Base-by-base conservation (phyloP, 2,113 vertebrate genomes). In the Halichoeres trimaculatus region DNA sequence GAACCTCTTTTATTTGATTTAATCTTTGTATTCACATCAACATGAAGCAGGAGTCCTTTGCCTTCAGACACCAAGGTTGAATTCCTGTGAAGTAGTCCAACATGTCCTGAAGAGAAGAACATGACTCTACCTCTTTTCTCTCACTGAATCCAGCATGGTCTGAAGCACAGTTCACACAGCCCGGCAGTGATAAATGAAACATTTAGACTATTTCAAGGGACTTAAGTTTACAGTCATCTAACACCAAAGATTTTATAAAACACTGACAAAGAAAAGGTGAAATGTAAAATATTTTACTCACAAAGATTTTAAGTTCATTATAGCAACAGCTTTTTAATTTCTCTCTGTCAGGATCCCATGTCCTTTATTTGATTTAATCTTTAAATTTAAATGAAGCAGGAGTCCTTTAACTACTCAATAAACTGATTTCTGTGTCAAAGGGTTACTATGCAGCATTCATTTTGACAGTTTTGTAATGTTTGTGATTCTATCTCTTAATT, bases 191-290 rank as follows among this genome's bases (percentile, higher is more conserved):
- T 74, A 30, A 85, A 74, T 30, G 12, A 56, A 70, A 81, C 9
- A 23, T 68, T 64, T 50, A 59, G 54, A 51, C 56, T 61, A 19
- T 51, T 23, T 83, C 48, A n/a, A 36, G 20, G n/a, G n/a, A n/a
- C n/a, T n/a, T 17, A 78, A 66, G 89, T 93, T 93, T 89, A 89
- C 80, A 78, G 12, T 78, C n/a, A n/a, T n/a, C 74, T 78, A 17
- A 66, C 81, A 3, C 71, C 74, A 86, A 85, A 81, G 23, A 75
- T 35, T 48, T 40, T 2, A 12, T 38, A 38, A 30, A 24, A 20
- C 24, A 57, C 1, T 66, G 30, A 63, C 45, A 26, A 26, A 26
- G 36, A n/a, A 17, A 1, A n/a, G 5, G 59, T 58, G n/a, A n/a
- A n/a, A n/a, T n/a, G n/a, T n/a, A n/a, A n/a, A 2, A 50, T 22